Percentiles rank a stretch among this genome's conserved stretches.
Evolutionary conservation across 2,113 vertebrate genomes (phyloP).

Genomic region (Pteruthius melanotis): DNA sequence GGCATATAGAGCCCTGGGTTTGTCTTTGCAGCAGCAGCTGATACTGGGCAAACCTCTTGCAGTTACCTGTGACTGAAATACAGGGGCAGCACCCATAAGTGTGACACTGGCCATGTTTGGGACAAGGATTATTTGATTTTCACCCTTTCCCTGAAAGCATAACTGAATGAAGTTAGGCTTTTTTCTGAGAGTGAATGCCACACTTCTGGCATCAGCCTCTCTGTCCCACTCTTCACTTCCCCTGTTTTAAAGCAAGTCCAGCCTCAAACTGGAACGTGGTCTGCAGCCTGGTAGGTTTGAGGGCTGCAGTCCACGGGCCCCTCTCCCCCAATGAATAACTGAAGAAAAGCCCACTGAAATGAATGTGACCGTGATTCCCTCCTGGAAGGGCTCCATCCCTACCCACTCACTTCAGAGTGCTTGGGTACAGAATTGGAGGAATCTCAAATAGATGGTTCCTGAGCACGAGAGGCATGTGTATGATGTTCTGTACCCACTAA

Average conservation of each 20-base stretch:
- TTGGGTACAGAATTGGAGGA: background rate
- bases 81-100: background rate
- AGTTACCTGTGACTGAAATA: background rate
- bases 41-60: background rate
- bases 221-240: background rate
- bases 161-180: background rate
- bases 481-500: accelerated
- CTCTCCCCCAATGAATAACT: accelerated
- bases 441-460: background rate
- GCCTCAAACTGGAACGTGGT: background rate
- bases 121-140: background rate
- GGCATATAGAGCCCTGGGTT: background rate
- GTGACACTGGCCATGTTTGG: too few relatives aligned
- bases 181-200: background rate
- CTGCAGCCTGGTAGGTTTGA: background rate
- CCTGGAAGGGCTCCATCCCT: background rate
- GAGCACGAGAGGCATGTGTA: accelerated
- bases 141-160: background rate
- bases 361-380: background rate
- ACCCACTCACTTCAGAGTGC: background rate
- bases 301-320: background rate
- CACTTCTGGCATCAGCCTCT: too few relatives aligned
- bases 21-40: background rate
- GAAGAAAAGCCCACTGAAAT: background rate
- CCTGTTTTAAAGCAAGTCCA: background rate